Conservation (phyloP, 2,113 vertebrate species). For the Gopherus flavomarginatus region DNA sequence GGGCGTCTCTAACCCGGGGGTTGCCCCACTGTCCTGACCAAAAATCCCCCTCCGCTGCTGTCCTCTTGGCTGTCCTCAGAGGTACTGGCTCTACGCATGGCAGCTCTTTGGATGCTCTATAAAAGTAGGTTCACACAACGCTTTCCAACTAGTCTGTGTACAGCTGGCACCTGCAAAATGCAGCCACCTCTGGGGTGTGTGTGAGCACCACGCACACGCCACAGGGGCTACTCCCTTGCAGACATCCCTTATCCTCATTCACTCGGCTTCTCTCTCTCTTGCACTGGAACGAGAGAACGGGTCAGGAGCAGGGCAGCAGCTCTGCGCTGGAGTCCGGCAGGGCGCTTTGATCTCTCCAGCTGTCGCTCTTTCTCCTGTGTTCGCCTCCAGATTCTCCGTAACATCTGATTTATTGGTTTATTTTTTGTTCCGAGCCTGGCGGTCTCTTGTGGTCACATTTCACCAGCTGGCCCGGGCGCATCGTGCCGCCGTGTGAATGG, state of each 20-base stretch:
- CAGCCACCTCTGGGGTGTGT: not conserved
- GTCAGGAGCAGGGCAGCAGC: not conserved
- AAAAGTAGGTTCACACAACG: not conserved
- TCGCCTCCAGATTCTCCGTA: not conserved
- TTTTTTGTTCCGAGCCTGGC: not conserved
- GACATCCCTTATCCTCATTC: not conserved
- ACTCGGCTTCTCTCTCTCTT: not conserved
- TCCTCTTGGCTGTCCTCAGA: not conserved
- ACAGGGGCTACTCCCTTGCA: not conserved
- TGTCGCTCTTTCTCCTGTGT: not conserved
- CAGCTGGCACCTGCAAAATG: not conserved
- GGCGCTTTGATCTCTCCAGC: not conserved
- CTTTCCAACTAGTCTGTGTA: not conserved
- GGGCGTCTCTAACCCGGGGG: not conserved
- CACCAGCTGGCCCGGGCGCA: not conserved
- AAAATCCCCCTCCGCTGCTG: not conserved
- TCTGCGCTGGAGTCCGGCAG: no score
- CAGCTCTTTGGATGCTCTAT: no score
- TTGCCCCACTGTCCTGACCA: not conserved
- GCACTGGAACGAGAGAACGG: no score
- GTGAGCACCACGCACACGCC: not conserved
- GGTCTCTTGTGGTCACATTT: not conserved
- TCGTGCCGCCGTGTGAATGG: not conserved
- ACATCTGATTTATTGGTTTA: not conserved
- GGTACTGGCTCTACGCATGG: fast-evolving